phyloP scores from a whole-genome alignment of 2,113 vertebrate genomes.

The Gambusia affinis region DNA sequence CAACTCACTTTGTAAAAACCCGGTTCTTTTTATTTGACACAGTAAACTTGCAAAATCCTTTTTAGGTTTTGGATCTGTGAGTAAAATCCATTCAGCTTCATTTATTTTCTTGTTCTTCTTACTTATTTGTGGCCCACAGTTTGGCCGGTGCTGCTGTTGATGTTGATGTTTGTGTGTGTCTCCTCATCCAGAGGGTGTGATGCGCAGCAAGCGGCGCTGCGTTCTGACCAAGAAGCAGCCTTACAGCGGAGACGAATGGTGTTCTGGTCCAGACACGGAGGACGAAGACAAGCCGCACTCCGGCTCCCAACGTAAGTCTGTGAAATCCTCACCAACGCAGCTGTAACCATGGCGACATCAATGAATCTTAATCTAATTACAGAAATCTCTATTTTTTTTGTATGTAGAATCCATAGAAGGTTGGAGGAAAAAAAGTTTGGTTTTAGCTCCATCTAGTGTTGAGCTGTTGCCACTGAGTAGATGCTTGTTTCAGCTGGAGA shows the following conservation, averaged over 20 bases:
- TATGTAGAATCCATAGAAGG: background rate
- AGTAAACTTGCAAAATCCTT: too few relatives aligned
- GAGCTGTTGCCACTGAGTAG: background rate
- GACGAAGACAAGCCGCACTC: slow-evolving; percentile 90
- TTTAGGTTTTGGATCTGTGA: too few relatives aligned
- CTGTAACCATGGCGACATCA: slow-evolving; percentile 14
- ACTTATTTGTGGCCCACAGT: too few relatives aligned
- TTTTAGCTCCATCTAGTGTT: slow-evolving; percentile 74
- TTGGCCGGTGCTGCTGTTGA: too few relatives aligned
- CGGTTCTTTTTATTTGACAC: too few relatives aligned
- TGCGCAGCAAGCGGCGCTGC: slow-evolving; percentile 93
- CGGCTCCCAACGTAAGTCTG: slow-evolving; percentile 87
- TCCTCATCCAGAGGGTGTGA: slow-evolving; percentile 82
- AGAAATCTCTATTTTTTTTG: background rate
- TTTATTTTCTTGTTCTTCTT: too few relatives aligned
- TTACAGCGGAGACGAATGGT: slow-evolving; percentile 98
- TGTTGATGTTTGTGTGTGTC: slow-evolving; percentile 1
- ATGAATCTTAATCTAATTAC: background rate
- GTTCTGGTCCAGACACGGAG: slow-evolving; percentile 94
- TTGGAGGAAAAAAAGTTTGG: background rate
- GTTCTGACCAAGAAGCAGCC: slow-evolving; percentile 97
- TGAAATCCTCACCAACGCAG: background rate
- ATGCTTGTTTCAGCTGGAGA: background rate
- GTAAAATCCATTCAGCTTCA: too few relatives aligned
- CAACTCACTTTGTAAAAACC: too few relatives aligned